Evolutionary conservation across 2,888 invertebrate genomes (phyloP).

Genomic region (Teinopalpus imperialis): DNA sequence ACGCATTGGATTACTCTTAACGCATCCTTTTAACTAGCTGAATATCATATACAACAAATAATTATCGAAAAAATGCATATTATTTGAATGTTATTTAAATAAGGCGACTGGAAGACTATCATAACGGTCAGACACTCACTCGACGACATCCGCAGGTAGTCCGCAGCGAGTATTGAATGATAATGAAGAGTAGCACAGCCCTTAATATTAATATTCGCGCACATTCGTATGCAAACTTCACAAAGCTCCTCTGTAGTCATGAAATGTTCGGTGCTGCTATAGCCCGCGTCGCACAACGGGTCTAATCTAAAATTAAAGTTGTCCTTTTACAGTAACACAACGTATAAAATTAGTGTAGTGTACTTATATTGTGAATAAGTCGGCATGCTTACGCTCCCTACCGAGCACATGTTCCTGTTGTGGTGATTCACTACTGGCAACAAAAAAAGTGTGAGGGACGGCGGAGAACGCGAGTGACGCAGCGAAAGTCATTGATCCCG

Average conservation of each 20-base stretch:
- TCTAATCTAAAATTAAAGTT: conserved; percentile 24
- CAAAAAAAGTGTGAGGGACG: conserved; percentile 61
- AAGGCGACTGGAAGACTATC: conserved; percentile 8
- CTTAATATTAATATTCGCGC: conserved; percentile 43
- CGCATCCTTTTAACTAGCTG: no score
- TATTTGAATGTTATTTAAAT: no score
- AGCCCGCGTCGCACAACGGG: conserved; percentile 16
- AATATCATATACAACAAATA: no score
- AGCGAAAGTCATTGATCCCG: conserved; percentile 78
- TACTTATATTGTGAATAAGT: conserved; percentile 12
- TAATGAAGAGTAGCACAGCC: conserved; percentile 50
- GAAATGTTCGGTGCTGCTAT: conserved; percentile 24
- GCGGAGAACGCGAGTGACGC: conserved; percentile 69
- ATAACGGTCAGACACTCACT: conserved; percentile 28
- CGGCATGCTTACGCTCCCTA: conserved; percentile 42
- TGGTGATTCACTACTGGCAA: conserved; percentile 67
- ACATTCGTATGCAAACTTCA: conserved; percentile 34
- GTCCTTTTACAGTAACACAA: conserved; percentile 8
- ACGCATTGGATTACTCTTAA: no score
- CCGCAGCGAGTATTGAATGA: conserved; percentile 58
- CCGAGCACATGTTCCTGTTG: conserved; percentile 61
- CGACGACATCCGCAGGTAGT: conserved; percentile 44
- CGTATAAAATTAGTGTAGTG: neutral
- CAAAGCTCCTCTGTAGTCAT: conserved; percentile 23
- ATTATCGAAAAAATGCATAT: no score